These are phyloP conservation scores for Drosophila virilis DNA, from an alignment of 1,140 invertebrate species.

Conservation along the genomic window DNA sequence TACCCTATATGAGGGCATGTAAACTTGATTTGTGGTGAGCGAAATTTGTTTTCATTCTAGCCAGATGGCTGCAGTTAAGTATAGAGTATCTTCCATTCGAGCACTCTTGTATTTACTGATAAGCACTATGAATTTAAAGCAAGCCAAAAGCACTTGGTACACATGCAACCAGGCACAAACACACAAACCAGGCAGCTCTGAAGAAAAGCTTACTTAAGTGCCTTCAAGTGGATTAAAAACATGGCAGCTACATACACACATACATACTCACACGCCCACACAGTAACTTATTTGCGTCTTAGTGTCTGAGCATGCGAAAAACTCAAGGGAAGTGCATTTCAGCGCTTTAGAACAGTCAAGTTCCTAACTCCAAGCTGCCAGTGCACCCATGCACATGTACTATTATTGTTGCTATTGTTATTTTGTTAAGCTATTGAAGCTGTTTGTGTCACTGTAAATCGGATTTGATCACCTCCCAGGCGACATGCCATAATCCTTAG, in stretches of 20 bases:
- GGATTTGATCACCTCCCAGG: not conserved
- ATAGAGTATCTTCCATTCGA: not conserved
- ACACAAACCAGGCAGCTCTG: not conserved
- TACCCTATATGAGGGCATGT: too few species aligned
- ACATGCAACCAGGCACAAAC: not conserved
- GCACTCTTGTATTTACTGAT: constrained; percentile 12
- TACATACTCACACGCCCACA: not conserved
- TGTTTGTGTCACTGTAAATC: constrained; percentile 5
- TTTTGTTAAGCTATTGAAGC: not conserved
- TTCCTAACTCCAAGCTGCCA: not conserved
- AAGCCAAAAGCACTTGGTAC: constrained; percentile 25
- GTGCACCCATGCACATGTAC: not conserved
- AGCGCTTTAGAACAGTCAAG: constrained; percentile 13
- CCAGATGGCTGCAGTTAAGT: not conserved
- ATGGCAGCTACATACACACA: constrained; percentile 47
- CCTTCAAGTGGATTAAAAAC: constrained; percentile 76
- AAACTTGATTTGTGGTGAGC: too few species aligned
- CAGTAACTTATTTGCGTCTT: not conserved
- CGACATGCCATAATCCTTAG: not conserved
- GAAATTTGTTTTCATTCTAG: too few species aligned
- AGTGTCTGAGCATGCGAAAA: constrained; percentile 14
- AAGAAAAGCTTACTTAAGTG: constrained; percentile 59
- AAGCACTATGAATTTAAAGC: constrained; percentile 61
- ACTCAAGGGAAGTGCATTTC: constrained; percentile 64
- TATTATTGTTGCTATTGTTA: constrained; percentile 2